phyloP scores from a whole-genome alignment of 2,888 invertebrate genomes.

The Xestia ashworthii region DNA sequence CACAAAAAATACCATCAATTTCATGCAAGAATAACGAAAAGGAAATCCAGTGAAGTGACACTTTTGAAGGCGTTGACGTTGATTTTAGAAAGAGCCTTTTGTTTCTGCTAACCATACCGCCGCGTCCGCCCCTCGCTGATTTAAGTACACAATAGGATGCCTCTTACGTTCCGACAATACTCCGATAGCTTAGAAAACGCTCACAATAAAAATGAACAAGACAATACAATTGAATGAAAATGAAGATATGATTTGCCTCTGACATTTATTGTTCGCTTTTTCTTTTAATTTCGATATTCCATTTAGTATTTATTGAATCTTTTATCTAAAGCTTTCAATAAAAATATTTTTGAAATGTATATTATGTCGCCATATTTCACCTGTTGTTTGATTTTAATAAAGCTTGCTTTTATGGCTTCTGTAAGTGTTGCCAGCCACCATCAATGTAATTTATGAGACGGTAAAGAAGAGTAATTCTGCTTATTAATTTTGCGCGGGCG shows the following conservation, averaged over 20 bases:
- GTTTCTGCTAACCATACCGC: conserved; percentile 82
- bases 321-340: conserved; percentile 44
- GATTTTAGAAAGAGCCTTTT: conserved; percentile 84
- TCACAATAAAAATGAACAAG: conserved; percentile 85
- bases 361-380: conserved; percentile 64
- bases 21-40: conserved; percentile 72
- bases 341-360: conserved; percentile 22
- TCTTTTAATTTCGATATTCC: conserved; percentile 70
- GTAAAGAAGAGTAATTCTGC: conserved; percentile 86
- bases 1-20: conserved; percentile 62
- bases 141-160: conserved; percentile 83
- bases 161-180: conserved; percentile 80
- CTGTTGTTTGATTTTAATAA: conserved; percentile 84
- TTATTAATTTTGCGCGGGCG: conserved; percentile 87
- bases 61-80: conserved; percentile 80
- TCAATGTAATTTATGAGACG: conserved; percentile 87
- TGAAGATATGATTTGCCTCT: conserved; percentile 79
- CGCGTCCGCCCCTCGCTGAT: conserved; percentile 79
- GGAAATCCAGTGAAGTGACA: conserved; percentile 76
- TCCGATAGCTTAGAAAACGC: conserved; percentile 85
- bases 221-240: conserved; percentile 83
- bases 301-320: conserved; percentile 54
- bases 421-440: conserved; percentile 83
- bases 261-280: conserved; percentile 72
- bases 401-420: conserved; percentile 81